These are phyloP conservation scores for Brachymystax lenok DNA, from an alignment of 2,797 vertebrate species.

Conservation along the genomic window DNA sequence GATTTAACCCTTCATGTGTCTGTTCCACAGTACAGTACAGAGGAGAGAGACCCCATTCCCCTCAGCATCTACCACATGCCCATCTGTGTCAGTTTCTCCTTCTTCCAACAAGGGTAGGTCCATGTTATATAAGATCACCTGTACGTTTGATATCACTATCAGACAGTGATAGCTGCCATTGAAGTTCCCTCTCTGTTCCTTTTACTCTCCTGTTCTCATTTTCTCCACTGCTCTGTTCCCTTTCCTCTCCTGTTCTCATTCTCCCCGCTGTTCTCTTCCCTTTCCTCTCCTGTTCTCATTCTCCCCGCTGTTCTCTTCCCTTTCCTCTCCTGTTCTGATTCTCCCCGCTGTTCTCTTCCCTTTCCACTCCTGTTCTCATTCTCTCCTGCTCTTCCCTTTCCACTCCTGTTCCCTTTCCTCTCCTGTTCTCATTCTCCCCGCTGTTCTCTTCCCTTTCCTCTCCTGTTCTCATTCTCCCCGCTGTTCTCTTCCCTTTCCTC, in stretches of 20 bases:
- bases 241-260: neutral
- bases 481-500: too few relatives aligned
- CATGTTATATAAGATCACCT: neutral
- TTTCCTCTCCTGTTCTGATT: too few relatives aligned
- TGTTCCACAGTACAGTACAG: conserved; percentile 80
- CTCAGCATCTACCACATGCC: conserved; percentile 97
- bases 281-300: too few relatives aligned
- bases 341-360: too few relatives aligned
- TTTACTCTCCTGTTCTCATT: neutral
- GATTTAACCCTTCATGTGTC: neutral
- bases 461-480: too few relatives aligned
- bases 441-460: too few relatives aligned
- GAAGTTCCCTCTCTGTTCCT: neutral
- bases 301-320: too few relatives aligned
- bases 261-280: too few relatives aligned
- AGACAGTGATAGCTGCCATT: neutral
- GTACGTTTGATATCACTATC: neutral
- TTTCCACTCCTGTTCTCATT: too few relatives aligned
- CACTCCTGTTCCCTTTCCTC: too few relatives aligned
- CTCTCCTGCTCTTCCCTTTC: too few relatives aligned
- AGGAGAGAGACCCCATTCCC: conserved; percentile 92
- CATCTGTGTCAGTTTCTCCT: conserved; percentile 93
- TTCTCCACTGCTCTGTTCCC: neutral
- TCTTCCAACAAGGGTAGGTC: conserved; percentile 94
- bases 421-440: too few relatives aligned